Percentiles rank a stretch among this genome's conserved stretches.
These are phyloP conservation scores for Acrobasis repandana DNA, from an alignment of 2,888 invertebrate species.

Conservation along the genomic window DNA sequence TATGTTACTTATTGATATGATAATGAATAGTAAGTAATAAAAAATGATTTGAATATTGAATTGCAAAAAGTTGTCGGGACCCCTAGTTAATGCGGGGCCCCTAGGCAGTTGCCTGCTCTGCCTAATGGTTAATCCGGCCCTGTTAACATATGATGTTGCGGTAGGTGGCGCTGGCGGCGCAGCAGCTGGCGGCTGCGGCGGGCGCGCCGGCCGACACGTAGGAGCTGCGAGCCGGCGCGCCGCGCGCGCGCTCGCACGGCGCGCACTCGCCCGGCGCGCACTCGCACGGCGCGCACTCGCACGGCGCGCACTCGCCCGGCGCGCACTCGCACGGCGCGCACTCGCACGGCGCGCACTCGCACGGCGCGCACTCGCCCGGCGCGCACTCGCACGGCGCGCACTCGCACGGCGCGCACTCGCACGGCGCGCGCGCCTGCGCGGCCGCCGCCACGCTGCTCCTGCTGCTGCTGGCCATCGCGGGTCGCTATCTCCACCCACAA, in stretches of 20 bases:
- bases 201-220: constrained; percentile 34
- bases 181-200: constrained; percentile 37
- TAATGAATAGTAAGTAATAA: too few species aligned
- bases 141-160: background rate
- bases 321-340: constrained; percentile 25
- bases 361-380: constrained; percentile 22
- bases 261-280: constrained; percentile 30
- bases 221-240: constrained; percentile 29
- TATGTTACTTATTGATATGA: too few species aligned
- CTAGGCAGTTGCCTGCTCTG: too few species aligned
- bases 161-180: constrained; percentile 33
- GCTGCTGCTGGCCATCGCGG: constrained; percentile 38
- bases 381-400: constrained; percentile 25
- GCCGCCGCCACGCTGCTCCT: constrained; percentile 30
- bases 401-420: constrained; percentile 30
- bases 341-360: constrained; percentile 30
- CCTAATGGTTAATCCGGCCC: too few species aligned
- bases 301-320: constrained; percentile 22
- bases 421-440: constrained; percentile 30
- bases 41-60: too few species aligned
- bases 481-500: background rate
- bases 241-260: constrained; percentile 30
- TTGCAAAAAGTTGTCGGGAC: too few species aligned
- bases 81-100: too few species aligned
- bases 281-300: constrained; percentile 31